A percentile compares a stretch with the other conserved stretches of the same genome.
Evolutionary conservation across 2,888 invertebrate species (phyloP).

Genomic region (Dicyrtoma fusca): DNA sequence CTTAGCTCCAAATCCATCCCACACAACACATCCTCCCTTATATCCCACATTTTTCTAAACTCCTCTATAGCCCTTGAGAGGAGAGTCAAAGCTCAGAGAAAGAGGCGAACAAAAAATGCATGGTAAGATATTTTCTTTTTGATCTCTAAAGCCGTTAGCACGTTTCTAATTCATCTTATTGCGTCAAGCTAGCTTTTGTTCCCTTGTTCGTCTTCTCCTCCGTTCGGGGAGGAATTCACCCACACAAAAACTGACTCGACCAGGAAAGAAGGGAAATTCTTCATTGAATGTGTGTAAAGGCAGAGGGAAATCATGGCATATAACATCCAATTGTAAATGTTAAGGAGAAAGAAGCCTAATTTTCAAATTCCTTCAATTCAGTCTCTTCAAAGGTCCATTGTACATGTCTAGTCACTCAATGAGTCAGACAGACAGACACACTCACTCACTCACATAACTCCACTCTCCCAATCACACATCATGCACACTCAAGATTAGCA

Average conservation of each 20-base stretch:
- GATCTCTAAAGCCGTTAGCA: conserved; percentile 4
- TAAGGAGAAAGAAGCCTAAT: conserved; percentile 29
- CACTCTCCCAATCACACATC: neutral
- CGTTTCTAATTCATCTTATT: conserved; percentile 34
- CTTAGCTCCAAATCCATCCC: neutral
- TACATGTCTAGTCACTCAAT: neutral
- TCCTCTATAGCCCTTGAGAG: neutral
- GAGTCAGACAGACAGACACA: conserved; percentile 1
- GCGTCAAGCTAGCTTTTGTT: conserved; percentile 4
- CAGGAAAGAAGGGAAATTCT: conserved; percentile 1
- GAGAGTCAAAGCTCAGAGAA: neutral
- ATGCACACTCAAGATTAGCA: neutral
- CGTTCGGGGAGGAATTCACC: too few relatives aligned
- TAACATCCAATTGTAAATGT: conserved; percentile 27
- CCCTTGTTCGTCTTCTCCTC: neutral
- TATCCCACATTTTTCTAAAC: neutral
- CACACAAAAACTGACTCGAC: neutral
- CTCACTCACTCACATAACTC: neutral
- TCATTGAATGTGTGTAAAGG: neutral
- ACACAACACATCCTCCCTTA: too few relatives aligned
- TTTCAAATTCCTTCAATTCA: conserved; percentile 33
- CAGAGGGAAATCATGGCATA: neutral
- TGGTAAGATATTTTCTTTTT: neutral
- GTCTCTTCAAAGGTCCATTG: neutral
- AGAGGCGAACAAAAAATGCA: neutral